Evolutionary conservation across 1,140 invertebrate genomes (phyloP).

Genomic region (Probaryconus sp.): DNA sequence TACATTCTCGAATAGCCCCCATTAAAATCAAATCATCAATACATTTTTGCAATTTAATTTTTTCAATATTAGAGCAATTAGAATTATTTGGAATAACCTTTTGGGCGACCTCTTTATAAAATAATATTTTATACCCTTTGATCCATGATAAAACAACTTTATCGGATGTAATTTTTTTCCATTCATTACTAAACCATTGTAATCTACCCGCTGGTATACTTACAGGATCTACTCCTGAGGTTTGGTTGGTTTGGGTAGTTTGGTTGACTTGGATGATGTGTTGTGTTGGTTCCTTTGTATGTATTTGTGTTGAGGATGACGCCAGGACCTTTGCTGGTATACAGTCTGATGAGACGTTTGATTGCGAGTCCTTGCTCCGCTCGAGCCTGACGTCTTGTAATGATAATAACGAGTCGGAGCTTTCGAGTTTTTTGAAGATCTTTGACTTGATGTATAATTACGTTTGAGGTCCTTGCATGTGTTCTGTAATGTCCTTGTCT

Average conservation of each 20-base stretch:
- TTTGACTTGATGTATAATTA: not conserved
- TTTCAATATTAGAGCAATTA: constrained; percentile 16
- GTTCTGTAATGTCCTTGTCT: constrained; percentile 27
- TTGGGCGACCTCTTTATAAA: constrained; percentile 2
- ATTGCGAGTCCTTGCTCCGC: not conserved
- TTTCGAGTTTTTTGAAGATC: constrained; percentile 47
- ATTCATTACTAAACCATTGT: constrained; percentile 14
- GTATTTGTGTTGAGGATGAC: not conserved
- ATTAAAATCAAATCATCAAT: constrained; percentile 23
- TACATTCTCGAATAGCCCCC: constrained; percentile 21
- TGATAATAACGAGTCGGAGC: constrained; percentile 30
- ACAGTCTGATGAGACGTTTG: not conserved
- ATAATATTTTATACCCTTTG: constrained; percentile 26
- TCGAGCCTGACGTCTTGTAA: no score
- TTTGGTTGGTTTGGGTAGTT: not conserved
- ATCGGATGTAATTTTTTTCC: constrained; percentile 10
- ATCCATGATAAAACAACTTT: constrained; percentile 18
- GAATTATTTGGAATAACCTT: not conserved
- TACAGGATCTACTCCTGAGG: constrained; percentile 19
- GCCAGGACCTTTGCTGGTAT: not conserved
- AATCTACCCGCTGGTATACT: constrained; percentile 21
- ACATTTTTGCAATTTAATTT: constrained; percentile 16
- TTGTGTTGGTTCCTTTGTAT: not conserved
- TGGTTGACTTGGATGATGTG: no score
- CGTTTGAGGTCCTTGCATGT: constrained; percentile 18